Evolutionary conservation across 1,140 invertebrate species (phyloP).

Genomic region (Venustaconcha ellipsiformis): DNA sequence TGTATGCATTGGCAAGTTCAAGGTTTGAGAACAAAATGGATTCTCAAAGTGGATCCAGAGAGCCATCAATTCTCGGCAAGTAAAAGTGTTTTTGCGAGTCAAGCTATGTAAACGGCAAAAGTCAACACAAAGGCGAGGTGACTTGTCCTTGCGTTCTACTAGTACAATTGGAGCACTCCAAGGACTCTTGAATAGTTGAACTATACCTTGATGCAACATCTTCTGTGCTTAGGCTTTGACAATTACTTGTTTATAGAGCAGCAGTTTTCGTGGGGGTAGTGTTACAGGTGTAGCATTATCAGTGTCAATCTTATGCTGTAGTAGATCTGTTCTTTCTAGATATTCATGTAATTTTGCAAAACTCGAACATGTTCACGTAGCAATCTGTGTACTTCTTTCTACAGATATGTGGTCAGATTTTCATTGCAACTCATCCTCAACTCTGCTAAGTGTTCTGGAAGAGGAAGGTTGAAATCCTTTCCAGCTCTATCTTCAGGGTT

Average conservation of each 20-base stretch:
- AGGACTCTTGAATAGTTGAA: slow-evolving; percentile 3
- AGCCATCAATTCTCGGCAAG: neutral
- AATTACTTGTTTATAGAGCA: neutral
- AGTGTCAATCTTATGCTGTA: neutral
- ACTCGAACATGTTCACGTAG: too few relatives aligned
- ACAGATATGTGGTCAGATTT: too few relatives aligned
- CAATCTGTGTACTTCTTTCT: too few relatives aligned
- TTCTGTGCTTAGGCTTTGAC: neutral
- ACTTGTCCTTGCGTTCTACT: slow-evolving; percentile 21
- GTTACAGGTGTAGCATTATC: neutral
- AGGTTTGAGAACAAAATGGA: too few relatives aligned
- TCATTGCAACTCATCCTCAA: too few relatives aligned
- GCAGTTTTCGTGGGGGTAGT: neutral
- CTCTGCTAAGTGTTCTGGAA: too few relatives aligned
- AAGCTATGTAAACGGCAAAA: slow-evolving; percentile 22
- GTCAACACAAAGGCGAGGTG: slow-evolving; percentile 10
- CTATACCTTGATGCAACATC: neutral
- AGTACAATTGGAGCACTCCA: slow-evolving; percentile 7
- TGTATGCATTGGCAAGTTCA: neutral
- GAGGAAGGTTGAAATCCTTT: too few relatives aligned
- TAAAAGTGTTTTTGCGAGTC: slow-evolving; percentile 2
- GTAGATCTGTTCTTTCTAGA: too few relatives aligned
- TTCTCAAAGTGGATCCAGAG: too few relatives aligned
- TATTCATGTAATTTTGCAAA: too few relatives aligned
- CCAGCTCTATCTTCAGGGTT: too few relatives aligned